phyloP scores from a whole-genome alignment of 2,797 vertebrate genomes.

The Darevskia nairensis region DNA sequence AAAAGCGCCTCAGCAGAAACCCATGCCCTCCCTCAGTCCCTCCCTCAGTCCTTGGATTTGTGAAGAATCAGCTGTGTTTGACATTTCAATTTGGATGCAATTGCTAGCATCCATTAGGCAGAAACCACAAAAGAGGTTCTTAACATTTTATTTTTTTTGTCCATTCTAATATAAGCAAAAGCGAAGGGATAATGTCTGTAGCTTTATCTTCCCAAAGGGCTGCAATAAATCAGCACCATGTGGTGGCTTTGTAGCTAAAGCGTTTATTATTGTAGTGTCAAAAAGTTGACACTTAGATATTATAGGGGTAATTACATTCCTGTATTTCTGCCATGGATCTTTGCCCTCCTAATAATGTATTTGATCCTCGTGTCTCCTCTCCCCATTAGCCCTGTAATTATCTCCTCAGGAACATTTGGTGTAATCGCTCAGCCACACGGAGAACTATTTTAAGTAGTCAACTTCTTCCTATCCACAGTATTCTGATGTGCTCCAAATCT shows the following conservation, averaged over 20 bases:
- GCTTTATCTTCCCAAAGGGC: neutral
- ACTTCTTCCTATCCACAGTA: neutral
- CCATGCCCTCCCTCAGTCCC: too few species aligned
- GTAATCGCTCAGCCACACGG: neutral
- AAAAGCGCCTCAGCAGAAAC: neutral
- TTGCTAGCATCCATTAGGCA: neutral
- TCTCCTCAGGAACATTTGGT: conserved; percentile 9
- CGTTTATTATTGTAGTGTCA: conserved; percentile 25
- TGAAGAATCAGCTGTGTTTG: neutral
- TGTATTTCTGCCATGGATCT: conserved; percentile 50
- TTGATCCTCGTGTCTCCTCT: conserved; percentile 40
- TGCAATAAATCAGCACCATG: neutral
- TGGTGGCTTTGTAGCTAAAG: neutral
- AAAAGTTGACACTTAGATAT: conserved; percentile 34
- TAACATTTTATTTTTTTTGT: neutral
- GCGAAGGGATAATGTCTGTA: neutral
- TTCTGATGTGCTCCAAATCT: neutral
- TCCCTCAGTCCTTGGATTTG: neutral
- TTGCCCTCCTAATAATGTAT: conserved; percentile 41
- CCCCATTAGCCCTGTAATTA: neutral
- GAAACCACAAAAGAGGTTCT: neutral
- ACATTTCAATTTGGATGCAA: neutral
- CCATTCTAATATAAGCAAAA: neutral
- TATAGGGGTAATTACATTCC: conserved; percentile 41
- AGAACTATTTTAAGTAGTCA: neutral